Base-by-base conservation (phyloP, 2,113 vertebrate species). In the Thomomys bottae region DNA sequence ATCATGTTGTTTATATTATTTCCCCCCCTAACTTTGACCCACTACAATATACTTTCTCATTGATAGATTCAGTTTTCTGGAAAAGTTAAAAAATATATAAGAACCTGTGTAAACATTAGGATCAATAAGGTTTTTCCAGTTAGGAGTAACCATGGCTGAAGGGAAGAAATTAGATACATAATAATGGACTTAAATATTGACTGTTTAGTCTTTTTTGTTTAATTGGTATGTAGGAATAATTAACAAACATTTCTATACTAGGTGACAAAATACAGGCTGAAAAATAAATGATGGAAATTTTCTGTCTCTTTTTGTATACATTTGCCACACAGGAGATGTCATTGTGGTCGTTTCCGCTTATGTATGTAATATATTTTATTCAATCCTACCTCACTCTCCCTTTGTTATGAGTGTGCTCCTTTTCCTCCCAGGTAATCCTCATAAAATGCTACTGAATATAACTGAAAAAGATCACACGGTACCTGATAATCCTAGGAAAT, bases 401-500 rank as follows among this genome's bases (percentile, higher is more conserved):
- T 54, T 54, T 40, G 68, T 72, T 68, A 49, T 57, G 6, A 88
- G 38, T 79, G 49, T 28, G n/a, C 17, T 45, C 83, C 34, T 71
- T 94, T 84, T 21, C 1, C 6, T 91, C 64, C 11, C 24, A 30
- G 66, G 12, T 81, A 78, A 75, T 80, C 28, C 49, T 94, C 15
- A 30, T 63, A 68, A 42, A 32, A 94, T 4, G 8, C 28, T 67
- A 42, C 73, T 45, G 5, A 92, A 79, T 36, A 59, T 75, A 84
- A 91, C 49, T 64, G 80, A 61, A 81, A 93, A 93, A 91, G 57
- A 95, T 96, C 59, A 70, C 23, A 63, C 1, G 11, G 26, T 84
- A 72, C 77, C n/a, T 38, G 67, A 1, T 90, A 89, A 94, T 81
- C 72, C 77, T 87, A 95, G 90, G 68, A 95, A 95, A 45, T 76